Evolutionary conservation across 2,888 invertebrate genomes (phyloP), one percentile per base, ranked within the genome.

Genomic region (Pachydiplax longipennis): DNA sequence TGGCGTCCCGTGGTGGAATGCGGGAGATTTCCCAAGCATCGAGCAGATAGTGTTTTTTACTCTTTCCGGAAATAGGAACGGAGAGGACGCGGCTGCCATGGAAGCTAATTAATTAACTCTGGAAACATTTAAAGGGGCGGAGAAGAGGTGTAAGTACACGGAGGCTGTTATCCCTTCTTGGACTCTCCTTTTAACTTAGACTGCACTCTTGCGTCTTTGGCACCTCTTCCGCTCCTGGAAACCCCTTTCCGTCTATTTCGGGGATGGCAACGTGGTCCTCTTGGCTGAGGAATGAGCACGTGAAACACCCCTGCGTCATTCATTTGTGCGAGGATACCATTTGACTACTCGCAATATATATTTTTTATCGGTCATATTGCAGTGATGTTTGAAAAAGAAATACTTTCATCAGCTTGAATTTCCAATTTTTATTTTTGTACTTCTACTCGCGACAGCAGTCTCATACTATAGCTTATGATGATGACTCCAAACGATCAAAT

Each of bases 221-320:
- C 81, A 81, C 81, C n/a, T 37, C 37, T 73, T 25, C 25, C 15
- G 83, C 83, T 58, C 25, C 25, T n/a, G 58, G 83, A 35, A 73
- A 37, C 58, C 83, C 83, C 31, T 13, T 31, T 22, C 25, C 12
- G 73, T 61, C 87, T 87, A 87, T 87, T 87, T 87, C 61, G 37
- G 87, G 61, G 87, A 87, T 87, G 87, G 87, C 87, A 87, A 87
- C 87, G 87, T 87, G 87, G 61, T 40, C 37, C 22, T 58, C 37
- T 61, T 87, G 13, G 73, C 73, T 12, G 18, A 73, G 73, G 73
- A 12, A 73, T 13, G 73, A 31, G 73, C 73, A 73, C 73, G 73
- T 48, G 82, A 82, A 87, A 87, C 87, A 37, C 87, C 87, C 61
- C 87, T 65, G 87, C 87, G 87, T 87, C 87, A 87, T 48, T 87